Base-by-base conservation (phyloP, 1,140 invertebrate genomes). In the Aphelenchoides besseyi region DNA sequence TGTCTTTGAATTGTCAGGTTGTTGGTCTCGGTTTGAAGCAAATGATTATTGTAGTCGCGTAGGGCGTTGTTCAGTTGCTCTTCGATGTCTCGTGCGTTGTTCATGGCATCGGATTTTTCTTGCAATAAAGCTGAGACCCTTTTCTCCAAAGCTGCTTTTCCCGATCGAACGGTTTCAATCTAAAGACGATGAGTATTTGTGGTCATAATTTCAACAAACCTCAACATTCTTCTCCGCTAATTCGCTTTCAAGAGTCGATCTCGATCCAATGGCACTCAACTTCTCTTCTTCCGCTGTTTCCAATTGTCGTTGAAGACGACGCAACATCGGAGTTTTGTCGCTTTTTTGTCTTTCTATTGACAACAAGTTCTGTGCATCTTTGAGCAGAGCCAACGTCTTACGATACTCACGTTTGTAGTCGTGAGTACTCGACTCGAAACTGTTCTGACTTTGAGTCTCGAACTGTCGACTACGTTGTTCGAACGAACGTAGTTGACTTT, bases 351-450 rank as follows among this genome's bases (percentile, higher is more conserved):
- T 66, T 54, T 76, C 74, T 35, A 79, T 72, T 5, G 76, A 63
- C 59, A 76, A 59, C 48, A 76, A 52, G 29, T 55, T 55, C 53
- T 76, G 72, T 3, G 76, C 69, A 35, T 76, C 74, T 2, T 41
- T 63, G 12, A 76, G 63, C 35, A 76, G 62, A n/a, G 76, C 70
- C 72, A 74, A 33, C 26, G 76, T 55, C 70, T 78, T 77, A 30
- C 57, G 28, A 26, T 76, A 71, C 29, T 76, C 74, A 28, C 64
- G 26, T 36, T 74, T 72, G 48, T 76, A 78, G 3, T 76, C 55
- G 23, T 32, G 53, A 28, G 59, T 54, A 18, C 16, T 12, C 1
- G 63, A 36, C 32, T 66, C 63, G 30, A 36, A 66, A 28, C 37
- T 59, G 35, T 37, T 28, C 36, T 75, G 73, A 23, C 12, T 12